Conservation (phyloP, 2,888 invertebrate genomes). For the Dryobotodes eremita region DNA sequence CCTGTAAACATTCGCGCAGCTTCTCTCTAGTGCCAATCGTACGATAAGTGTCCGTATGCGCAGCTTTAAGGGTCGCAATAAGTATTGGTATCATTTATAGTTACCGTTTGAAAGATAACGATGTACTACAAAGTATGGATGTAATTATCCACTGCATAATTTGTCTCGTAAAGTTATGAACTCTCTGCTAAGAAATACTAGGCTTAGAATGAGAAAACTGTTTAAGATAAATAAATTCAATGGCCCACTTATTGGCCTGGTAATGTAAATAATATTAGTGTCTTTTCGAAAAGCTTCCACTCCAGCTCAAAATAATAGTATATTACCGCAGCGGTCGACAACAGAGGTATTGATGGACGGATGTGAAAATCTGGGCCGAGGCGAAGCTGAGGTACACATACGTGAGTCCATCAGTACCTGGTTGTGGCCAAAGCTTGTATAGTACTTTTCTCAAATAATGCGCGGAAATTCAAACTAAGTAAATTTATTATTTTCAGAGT, state of each 20-base stretch:
- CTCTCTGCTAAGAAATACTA: slow-evolving; percentile 32
- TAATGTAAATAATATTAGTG: slow-evolving; percentile 12
- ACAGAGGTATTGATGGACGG: too few relatives aligned
- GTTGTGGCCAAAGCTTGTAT: too few relatives aligned
- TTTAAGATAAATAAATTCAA: slow-evolving; percentile 39
- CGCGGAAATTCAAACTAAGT: too few relatives aligned
- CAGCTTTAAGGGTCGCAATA: background rate
- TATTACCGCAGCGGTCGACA: too few relatives aligned
- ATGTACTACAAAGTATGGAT: slow-evolving; percentile 38
- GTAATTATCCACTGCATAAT: slow-evolving; percentile 30
- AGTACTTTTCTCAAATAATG: too few relatives aligned
- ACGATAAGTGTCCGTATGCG: background rate
- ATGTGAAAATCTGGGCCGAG: too few relatives aligned
- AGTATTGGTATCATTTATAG: slow-evolving; percentile 33
- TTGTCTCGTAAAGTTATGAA: slow-evolving; percentile 43
- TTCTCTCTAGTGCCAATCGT: background rate
- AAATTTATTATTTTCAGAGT: too few relatives aligned
- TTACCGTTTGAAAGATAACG: slow-evolving; percentile 39
- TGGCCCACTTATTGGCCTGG: slow-evolving; percentile 10
- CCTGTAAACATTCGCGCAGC: background rate
- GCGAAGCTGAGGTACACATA: too few relatives aligned
- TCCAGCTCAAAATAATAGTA: background rate
- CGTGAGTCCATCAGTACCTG: too few relatives aligned
- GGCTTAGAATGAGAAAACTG: slow-evolving; percentile 36
- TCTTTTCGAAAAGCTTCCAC: background rate